Evolutionary conservation across 37 sponge, comb jelly and placozoan species (phyloP).

Genomic region (Crambe crambe): DNA sequence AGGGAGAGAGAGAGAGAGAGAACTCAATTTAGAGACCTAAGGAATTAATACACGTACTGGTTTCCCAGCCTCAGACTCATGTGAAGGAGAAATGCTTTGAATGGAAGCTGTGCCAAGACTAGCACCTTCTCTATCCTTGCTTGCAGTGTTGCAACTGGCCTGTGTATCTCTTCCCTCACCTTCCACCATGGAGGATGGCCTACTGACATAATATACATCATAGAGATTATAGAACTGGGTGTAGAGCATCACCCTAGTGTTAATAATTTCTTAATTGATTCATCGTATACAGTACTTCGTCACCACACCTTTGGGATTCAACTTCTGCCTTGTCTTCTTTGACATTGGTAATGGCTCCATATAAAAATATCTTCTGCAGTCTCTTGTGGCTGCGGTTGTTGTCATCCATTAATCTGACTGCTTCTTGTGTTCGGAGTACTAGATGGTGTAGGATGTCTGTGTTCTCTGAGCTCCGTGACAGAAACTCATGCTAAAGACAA

Average conservation of each 20-base stretch:
- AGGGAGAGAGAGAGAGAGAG: background rate
- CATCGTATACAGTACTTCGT: no score
- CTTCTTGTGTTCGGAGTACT: conserved; percentile 86
- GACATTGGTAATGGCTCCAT: conserved; percentile 10
- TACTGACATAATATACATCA: no score
- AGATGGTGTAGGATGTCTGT: conserved; percentile 66
- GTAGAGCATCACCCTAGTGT: no score
- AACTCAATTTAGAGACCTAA: no score
- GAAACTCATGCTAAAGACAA: conserved; percentile 64
- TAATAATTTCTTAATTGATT: no score
- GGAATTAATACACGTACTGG: no score
- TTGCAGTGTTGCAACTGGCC: no score
- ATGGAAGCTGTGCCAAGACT: background rate
- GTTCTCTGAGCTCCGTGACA: conserved; percentile 6
- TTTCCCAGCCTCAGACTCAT: conserved; percentile 44
- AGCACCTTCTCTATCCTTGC: no score
- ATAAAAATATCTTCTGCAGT: conserved; percentile 84
- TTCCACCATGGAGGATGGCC: background rate
- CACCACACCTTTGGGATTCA: no score
- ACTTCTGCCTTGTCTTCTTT: conserved; percentile 28
- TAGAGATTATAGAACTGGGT: no score
- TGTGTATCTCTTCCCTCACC: background rate
- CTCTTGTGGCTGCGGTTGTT: conserved; percentile 85
- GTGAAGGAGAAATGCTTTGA: background rate
- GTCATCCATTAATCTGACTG: conserved; percentile 87